These are phyloP conservation scores for Rissa tridactyla DNA, from an alignment of 2,113 vertebrate species.

Conservation along the genomic window DNA sequence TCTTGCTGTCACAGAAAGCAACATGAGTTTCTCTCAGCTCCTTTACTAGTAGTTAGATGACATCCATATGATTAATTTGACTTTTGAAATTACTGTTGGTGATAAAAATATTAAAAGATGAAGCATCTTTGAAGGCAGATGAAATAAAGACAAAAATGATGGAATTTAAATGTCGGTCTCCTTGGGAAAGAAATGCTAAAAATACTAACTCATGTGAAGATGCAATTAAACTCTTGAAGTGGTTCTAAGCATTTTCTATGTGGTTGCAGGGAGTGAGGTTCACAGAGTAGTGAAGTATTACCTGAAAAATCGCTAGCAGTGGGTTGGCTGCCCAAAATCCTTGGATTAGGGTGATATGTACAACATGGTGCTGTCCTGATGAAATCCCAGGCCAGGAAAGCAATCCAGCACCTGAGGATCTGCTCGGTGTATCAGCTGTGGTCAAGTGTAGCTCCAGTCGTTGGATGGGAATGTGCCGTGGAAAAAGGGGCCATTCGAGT, in stretches of 20 bases:
- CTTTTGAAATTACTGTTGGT: background rate
- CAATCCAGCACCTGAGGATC: background rate
- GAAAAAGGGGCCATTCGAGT: rapidly evolving
- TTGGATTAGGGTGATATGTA: background rate
- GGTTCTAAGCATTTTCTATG: background rate
- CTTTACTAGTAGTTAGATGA: background rate
- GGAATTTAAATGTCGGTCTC: background rate
- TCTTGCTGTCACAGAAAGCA: background rate
- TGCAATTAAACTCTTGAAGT: background rate
- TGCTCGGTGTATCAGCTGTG: background rate
- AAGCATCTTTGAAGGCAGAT: background rate
- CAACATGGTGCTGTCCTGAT: rapidly evolving
- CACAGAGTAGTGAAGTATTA: background rate
- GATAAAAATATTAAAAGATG: background rate
- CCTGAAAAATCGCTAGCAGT: background rate
- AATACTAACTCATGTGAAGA: background rate
- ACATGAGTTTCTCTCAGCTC: background rate
- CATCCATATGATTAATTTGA: background rate
- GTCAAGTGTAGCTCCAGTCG: background rate
- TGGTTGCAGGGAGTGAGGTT: background rate
- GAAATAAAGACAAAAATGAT: background rate
- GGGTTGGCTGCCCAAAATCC: background rate
- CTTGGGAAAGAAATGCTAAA: background rate
- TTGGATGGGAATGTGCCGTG: background rate
- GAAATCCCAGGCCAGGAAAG: background rate